phyloP scores from a whole-genome alignment of 2,797 vertebrate genomes.

The Ispidina picta region DNA sequence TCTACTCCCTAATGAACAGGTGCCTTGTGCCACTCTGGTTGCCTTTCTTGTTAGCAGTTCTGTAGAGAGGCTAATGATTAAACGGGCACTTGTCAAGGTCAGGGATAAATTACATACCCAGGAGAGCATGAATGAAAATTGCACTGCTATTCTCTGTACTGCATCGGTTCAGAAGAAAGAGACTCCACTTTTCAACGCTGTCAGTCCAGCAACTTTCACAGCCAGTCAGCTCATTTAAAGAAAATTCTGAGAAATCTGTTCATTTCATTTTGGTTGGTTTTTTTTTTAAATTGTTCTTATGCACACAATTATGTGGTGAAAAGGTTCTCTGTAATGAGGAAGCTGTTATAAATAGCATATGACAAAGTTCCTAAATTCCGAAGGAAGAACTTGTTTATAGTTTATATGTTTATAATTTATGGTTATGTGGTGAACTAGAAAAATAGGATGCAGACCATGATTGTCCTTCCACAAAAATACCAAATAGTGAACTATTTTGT shows the following conservation, averaged over 20 bases:
- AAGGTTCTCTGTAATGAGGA: neutral
- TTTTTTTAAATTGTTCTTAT: neutral
- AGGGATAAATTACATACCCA: neutral
- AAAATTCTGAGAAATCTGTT: neutral
- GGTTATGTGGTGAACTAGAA: neutral
- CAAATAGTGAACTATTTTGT: neutral
- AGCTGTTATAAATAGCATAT: neutral
- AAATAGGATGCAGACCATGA: neutral
- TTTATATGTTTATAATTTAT: neutral
- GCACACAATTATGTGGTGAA: neutral
- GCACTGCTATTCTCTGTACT: neutral
- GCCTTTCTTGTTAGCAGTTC: slow-evolving; percentile 33
- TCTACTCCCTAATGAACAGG: neutral
- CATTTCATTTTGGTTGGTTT: neutral
- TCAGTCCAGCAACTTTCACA: neutral
- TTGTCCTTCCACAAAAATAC: neutral
- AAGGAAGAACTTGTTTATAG: neutral
- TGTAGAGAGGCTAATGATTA: neutral
- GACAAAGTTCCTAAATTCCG: neutral
- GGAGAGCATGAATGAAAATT: neutral
- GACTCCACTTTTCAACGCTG: neutral
- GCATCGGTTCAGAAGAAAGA: neutral
- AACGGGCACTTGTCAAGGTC: neutral
- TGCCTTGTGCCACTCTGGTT: neutral
- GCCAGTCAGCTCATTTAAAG: neutral